These are phyloP conservation scores for Pseudobourletiella spinata DNA, from an alignment of 1,140 invertebrate genomes.

Conservation along the genomic window DNA sequence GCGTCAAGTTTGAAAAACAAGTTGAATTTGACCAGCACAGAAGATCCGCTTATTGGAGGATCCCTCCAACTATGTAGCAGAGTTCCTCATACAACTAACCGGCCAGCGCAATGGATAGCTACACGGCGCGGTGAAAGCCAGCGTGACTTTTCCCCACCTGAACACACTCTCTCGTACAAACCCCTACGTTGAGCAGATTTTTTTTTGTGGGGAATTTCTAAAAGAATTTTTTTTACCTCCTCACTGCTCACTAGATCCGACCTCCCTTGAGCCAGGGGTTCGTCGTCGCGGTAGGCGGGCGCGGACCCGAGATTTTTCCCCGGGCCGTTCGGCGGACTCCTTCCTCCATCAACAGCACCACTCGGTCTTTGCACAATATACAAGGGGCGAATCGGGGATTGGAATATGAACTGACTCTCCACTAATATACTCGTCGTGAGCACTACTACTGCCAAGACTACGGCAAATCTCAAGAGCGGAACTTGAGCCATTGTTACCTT, in stretches of 20 bases:
- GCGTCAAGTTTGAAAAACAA: no score
- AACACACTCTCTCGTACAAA: no score
- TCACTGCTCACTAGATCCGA: background rate
- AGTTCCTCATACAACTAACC: no score
- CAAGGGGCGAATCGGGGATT: background rate
- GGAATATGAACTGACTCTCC: background rate
- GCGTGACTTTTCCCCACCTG: background rate
- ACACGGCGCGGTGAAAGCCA: background rate
- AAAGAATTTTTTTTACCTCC: background rate
- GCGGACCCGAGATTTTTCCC: background rate
- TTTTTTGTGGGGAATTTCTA: background rate
- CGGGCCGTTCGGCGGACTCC: background rate
- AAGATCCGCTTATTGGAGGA: no score
- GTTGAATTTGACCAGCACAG: no score
- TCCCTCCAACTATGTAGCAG: no score
- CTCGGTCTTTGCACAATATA: slow-evolving; percentile 2
- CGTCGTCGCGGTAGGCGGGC: background rate
- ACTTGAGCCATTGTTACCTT: background rate
- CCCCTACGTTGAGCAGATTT: background rate
- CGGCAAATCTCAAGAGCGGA: background rate
- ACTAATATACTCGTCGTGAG: background rate
- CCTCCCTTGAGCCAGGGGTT: background rate
- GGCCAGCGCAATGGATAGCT: background rate
- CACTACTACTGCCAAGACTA: no score
- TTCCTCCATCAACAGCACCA: no score